Evolutionary conservation across 2,888 invertebrate genomes (phyloP).

Genomic region (Drepanosiphum platanoidis): DNA sequence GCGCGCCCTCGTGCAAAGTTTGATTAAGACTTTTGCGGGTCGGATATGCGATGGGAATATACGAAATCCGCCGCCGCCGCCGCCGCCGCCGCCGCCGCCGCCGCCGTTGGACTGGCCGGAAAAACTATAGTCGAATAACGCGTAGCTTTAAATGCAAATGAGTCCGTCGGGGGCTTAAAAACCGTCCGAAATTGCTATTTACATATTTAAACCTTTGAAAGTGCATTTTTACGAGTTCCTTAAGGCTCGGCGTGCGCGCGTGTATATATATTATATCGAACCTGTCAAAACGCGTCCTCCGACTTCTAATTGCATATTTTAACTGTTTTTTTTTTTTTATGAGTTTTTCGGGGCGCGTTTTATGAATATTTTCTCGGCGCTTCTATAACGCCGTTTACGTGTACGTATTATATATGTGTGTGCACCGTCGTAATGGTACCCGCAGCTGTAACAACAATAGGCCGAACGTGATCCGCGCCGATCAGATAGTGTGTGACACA

Average conservation of each 20-base stretch:
- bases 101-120: background rate
- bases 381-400: background rate
- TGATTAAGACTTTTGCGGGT: constrained; percentile 15
- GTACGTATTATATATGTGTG: background rate
- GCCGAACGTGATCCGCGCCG: constrained; percentile 26
- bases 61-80: too few relatives aligned
- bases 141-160: constrained; percentile 18
- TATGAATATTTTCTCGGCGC: background rate
- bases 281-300: background rate
- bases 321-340: constrained; percentile 16
- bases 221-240: constrained; percentile 34
- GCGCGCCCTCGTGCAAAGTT: background rate
- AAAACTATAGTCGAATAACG: too few relatives aligned
- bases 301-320: constrained; percentile 20
- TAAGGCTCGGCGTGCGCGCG: too few relatives aligned
- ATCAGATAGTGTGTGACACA: constrained; percentile 32
- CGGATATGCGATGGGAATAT: background rate
- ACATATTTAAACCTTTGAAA: constrained; percentile 16
- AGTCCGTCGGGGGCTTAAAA: background rate
- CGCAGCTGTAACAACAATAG: constrained; percentile 18
- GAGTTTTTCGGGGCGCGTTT: background rate
- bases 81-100: background rate
- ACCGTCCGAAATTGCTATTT: constrained; percentile 19
- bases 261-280: background rate
- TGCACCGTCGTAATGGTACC: background rate